Evolutionary conservation across 2,113 vertebrate genomes (phyloP).

Genomic region (Melospiza georgiana): DNA sequence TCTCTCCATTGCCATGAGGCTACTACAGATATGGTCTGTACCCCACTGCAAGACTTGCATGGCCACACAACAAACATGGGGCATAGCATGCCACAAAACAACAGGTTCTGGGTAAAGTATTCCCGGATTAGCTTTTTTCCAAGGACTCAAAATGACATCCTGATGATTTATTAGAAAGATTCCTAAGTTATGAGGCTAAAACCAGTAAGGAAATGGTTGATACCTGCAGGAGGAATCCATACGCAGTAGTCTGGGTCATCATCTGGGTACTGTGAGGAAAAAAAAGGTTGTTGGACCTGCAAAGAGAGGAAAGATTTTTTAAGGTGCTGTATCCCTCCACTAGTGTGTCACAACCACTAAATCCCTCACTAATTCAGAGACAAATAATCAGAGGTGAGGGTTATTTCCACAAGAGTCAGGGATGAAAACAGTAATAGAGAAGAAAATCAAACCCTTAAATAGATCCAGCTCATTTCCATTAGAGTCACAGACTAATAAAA

Average conservation of each 20-base stretch:
- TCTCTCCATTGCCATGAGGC: not conserved
- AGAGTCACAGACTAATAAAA: not conserved
- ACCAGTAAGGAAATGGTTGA: not conserved
- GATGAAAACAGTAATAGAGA: not conserved
- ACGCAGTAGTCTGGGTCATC: conserved; percentile 96
- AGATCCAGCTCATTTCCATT: not conserved
- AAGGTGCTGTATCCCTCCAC: not conserved
- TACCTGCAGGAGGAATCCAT: conserved; percentile 95
- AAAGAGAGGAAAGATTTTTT: not conserved
- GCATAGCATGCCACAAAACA: not conserved
- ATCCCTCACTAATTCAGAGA: not conserved
- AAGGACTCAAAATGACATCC: not conserved
- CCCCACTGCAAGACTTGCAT: not conserved
- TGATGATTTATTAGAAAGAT: not conserved
- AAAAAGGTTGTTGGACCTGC: conserved; percentile 75
- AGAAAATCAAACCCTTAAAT: not conserved
- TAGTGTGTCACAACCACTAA: not conserved
- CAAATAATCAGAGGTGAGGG: not conserved
- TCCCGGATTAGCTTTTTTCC: not conserved
- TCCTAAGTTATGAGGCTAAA: not conserved
- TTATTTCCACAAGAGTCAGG: not conserved
- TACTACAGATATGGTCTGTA: not conserved
- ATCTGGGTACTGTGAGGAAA: conserved; percentile 86
- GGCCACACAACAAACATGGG: not conserved
- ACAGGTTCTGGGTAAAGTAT: not conserved